Base-by-base conservation (phyloP, 2,797 vertebrate genomes). In the Anas bernieri region DNA sequence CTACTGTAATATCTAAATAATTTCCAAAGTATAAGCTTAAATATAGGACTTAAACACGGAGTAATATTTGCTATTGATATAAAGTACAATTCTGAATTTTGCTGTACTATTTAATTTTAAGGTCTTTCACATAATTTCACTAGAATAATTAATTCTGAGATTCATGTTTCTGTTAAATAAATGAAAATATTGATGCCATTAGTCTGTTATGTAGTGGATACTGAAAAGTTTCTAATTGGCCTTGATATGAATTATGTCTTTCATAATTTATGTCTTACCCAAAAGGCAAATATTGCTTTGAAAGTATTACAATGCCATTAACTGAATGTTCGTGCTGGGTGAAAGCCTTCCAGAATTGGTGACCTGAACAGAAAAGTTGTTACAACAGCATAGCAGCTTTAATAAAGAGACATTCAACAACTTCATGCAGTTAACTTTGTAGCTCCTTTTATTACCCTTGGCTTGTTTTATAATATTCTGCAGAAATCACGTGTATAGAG, bases 281-380 rank as follows among this genome's bases (percentile, higher is more conserved):
- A 92, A 93, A 86, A 35, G 81, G n/a, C 52, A 90, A 82, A 88
- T 82, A 74, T 59, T 94, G 23, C 23, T 85, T 95, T 95, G 64
- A 83, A 85, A 59, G 90, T 77, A 94, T 84, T 67, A 43, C 39
- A 79, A 63, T 6, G 83, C 9, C 26, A 31, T 74, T 45, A 89
- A 79, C 54, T 85, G 54, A 72, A 81, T 64, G 61, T 50, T 77
- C 26, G 43, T 39, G 13, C 31, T 68, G 45, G 82, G 30, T 56
- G 73, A 83, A 73, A 92, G 1, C 11, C 31, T 69, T 88, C 37
- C 22, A n/a, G 7, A 12, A 6, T 20, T 78, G 37, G 59, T 13
- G 4, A 86, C 79, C 58, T 74, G 61, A 95, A 63, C 30, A 86
- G 37, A 46, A 93, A 50, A 33, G 7, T 63, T 91, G 23, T 89